phyloP scores from a whole-genome alignment of 2,888 invertebrate genomes.

The Erebia palarica region DNA sequence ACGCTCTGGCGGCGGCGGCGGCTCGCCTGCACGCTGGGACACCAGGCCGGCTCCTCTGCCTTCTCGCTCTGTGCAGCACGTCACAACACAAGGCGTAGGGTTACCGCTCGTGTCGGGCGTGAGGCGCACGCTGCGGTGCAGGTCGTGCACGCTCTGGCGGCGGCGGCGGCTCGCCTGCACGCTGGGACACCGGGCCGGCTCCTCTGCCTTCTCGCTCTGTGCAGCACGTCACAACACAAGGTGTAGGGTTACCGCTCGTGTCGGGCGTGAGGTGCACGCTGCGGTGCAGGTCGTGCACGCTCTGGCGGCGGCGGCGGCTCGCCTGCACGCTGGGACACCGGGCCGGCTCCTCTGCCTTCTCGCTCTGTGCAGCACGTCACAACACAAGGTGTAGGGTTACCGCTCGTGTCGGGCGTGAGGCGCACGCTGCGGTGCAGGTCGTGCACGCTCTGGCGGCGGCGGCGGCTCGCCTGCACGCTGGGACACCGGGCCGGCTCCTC shows the following conservation, averaged over 20 bases:
- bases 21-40: too few relatives aligned
- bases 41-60: constrained; percentile 52
- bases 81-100: background rate
- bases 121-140: constrained; percentile 53
- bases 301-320: constrained; percentile 67
- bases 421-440: too few relatives aligned
- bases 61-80: constrained; percentile 48
- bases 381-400: background rate
- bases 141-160: constrained; percentile 68
- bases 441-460: too few relatives aligned
- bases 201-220: constrained; percentile 57
- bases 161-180: constrained; percentile 61
- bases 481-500: too few relatives aligned
- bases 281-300: constrained; percentile 65
- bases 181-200: constrained; percentile 59
- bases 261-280: constrained; percentile 39
- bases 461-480: too few relatives aligned
- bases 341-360: constrained; percentile 57
- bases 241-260: background rate
- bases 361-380: constrained; percentile 44
- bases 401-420: too few relatives aligned
- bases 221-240: constrained; percentile 5
- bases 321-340: constrained; percentile 61
- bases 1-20: too few relatives aligned
- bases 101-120: constrained; percentile 8